Conservation (phyloP, 2,113 vertebrate species). For the Myocastor coypus region DNA sequence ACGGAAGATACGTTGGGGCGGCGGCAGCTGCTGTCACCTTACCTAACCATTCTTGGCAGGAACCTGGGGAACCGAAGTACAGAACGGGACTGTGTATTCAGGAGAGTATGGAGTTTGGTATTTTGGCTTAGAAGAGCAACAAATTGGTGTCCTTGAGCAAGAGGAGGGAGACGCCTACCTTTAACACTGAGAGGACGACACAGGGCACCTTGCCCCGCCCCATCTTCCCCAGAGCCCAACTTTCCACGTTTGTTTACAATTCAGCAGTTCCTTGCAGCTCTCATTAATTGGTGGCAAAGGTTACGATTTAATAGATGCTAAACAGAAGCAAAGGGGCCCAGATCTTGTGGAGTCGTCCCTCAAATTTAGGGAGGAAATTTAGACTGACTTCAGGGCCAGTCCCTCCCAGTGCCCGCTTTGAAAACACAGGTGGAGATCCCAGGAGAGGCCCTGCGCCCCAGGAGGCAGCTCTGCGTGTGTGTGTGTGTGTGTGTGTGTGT, state of each 20-base stretch:
- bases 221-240: not conserved
- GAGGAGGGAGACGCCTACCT: not conserved
- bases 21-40: not conserved
- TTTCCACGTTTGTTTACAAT: constrained; percentile 60
- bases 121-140: not conserved
- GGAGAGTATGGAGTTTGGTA: not conserved
- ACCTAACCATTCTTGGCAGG: constrained; percentile 36
- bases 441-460: not conserved
- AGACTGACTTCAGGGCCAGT: not conserved
- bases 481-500: not conserved
- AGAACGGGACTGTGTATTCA: not conserved
- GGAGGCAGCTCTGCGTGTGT: not conserved
- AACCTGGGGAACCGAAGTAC: not conserved
- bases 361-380: constrained; percentile 58
- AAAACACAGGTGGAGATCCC: not conserved
- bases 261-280: constrained; percentile 30
- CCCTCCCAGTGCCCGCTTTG: not conserved
- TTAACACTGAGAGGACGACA: not conserved
- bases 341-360: constrained; percentile 26
- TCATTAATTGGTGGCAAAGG: constrained; percentile 69
- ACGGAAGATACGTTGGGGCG: not conserved
- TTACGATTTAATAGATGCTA: constrained; percentile 65
- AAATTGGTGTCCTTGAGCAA: not conserved
- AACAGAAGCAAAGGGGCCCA: constrained; percentile 52
- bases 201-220: not conserved